phyloP scores from a whole-genome alignment of 2,888 invertebrate species.

The Plagodis dolabraria region DNA sequence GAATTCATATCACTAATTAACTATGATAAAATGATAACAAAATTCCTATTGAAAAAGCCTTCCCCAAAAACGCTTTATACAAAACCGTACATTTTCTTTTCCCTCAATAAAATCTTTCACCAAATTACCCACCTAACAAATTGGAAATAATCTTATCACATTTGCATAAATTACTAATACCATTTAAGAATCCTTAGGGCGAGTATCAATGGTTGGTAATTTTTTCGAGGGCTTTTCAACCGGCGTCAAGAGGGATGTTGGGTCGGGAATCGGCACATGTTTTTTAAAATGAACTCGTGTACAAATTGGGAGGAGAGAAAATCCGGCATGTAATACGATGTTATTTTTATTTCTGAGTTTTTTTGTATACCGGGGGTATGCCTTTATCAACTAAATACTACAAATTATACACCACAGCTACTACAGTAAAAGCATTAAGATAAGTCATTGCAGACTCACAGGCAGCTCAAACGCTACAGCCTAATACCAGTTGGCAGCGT shows the following conservation, averaged over 20 bases:
- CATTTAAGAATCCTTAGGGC: slow-evolving; percentile 26
- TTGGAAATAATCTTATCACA: slow-evolving; percentile 28
- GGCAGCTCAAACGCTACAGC: too few relatives aligned
- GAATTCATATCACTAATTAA: too few relatives aligned
- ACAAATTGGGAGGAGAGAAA: neutral
- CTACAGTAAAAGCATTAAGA: too few relatives aligned
- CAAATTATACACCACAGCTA: too few relatives aligned
- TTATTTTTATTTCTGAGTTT: too few relatives aligned
- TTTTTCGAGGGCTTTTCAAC: slow-evolving; percentile 52
- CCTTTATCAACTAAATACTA: too few relatives aligned
- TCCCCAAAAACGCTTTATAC: too few relatives aligned
- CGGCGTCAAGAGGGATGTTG: slow-evolving; percentile 27
- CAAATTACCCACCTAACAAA: slow-evolving; percentile 20
- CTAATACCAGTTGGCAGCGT: too few relatives aligned
- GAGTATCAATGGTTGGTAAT: slow-evolving; percentile 46
- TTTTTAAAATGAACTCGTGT: slow-evolving; percentile 9
- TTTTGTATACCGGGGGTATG: too few relatives aligned
- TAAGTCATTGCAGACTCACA: too few relatives aligned
- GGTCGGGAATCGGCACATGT: slow-evolving; percentile 9
- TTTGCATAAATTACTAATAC: slow-evolving; percentile 28
- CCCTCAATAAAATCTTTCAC: neutral
- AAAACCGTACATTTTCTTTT: neutral
- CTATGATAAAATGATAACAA: too few relatives aligned
- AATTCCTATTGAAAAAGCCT: too few relatives aligned
- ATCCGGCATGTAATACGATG: neutral